A percentile compares a stretch with the other conserved stretches of the same genome.
phyloP scores from a whole-genome alignment of 1,140 invertebrate genomes.

The Oryctes rhinoceros region DNA sequence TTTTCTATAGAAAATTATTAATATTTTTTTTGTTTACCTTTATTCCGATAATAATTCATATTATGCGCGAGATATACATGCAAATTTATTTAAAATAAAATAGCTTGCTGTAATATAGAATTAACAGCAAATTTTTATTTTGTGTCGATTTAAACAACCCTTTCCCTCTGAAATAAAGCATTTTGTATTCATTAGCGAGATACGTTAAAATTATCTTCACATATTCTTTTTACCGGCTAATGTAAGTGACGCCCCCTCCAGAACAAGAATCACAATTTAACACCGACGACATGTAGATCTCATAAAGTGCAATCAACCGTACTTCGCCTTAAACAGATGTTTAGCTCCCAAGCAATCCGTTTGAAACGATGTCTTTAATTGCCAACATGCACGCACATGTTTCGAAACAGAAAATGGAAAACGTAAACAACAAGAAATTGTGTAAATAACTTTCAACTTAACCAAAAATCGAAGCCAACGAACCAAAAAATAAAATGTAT shows the following conservation, averaged over 20 bases:
- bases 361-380: constrained; percentile 10
- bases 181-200: not conserved
- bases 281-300: not conserved
- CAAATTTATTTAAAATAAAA: no score
- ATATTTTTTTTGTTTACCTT: no score
- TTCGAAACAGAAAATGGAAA: not conserved
- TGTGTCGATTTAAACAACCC: no score
- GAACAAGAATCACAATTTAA: not conserved
- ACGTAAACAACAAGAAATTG: constrained; percentile 1
- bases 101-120: no score
- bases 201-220: not conserved
- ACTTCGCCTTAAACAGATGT: constrained; percentile 1
- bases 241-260: not conserved
- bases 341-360: constrained; percentile 6
- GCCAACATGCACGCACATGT: constrained; percentile 16
- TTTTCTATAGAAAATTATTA: no score
- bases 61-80: no score
- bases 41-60: no score
- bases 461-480: constrained; percentile 12
- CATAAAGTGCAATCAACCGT: constrained; percentile 23
- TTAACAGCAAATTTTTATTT: no score
- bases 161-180: no score
- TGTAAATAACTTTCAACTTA: constrained; percentile 24
- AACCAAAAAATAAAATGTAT: constrained; percentile 11
- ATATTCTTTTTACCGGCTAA: not conserved